Conservation (phyloP, 2,113 vertebrate genomes). For the Perccottus glenii region DNA sequence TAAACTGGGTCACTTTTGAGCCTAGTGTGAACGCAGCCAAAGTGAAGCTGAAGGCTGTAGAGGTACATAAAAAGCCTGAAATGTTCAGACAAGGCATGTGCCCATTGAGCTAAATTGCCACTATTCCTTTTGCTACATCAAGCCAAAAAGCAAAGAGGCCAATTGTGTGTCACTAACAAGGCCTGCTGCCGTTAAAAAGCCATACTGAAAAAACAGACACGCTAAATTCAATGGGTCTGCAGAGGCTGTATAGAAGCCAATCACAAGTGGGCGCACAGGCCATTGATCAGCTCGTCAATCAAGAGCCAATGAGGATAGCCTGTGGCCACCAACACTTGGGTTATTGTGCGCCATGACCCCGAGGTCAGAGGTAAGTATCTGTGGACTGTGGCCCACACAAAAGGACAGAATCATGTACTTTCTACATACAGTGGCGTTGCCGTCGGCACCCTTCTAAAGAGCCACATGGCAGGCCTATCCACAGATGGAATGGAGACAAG, state of each 20-base stretch:
- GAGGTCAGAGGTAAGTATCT: slow-evolving; percentile 70
- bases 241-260: slow-evolving; percentile 35
- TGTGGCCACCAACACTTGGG: slow-evolving; percentile 72
- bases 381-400: slow-evolving; percentile 61
- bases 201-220: slow-evolving; percentile 56
- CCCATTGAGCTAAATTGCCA: slow-evolving; percentile 47
- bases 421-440: slow-evolving; percentile 74
- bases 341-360: slow-evolving; percentile 71
- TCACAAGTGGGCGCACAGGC: slow-evolving; percentile 47
- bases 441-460: slow-evolving; percentile 61
- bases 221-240: slow-evolving; percentile 46
- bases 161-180: slow-evolving; percentile 71
- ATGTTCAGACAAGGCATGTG: slow-evolving; percentile 28
- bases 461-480: slow-evolving; percentile 79
- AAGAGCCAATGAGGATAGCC: slow-evolving; percentile 65
- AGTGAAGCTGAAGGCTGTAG: neutral
- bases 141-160: slow-evolving; percentile 44
- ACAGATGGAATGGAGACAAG: slow-evolving; percentile 76
- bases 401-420: slow-evolving; percentile 73
- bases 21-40: neutral
- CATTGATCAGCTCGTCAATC: slow-evolving; percentile 74
- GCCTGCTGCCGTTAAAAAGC: slow-evolving; percentile 58
- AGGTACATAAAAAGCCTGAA: slow-evolving; percentile 1
- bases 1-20: neutral
- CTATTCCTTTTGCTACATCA: slow-evolving; percentile 54